Evolutionary conservation across 2,888 invertebrate species (phyloP), one percentile per base, ranked within the genome.

Genomic region (Orthosia gracilis): DNA sequence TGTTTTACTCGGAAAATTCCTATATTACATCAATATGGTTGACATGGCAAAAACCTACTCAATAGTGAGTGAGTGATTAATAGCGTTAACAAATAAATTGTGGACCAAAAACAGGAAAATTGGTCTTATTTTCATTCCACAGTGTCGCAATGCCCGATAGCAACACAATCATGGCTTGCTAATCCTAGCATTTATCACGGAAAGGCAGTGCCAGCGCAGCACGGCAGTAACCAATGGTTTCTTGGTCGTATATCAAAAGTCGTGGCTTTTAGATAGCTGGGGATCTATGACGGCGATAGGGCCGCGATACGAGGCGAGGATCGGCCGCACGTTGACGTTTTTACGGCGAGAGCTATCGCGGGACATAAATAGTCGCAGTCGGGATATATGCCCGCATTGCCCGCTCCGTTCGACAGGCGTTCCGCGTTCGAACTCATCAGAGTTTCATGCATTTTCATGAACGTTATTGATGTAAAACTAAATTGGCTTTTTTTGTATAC

Each of bases 311-410:
- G 89, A 79, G 64, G 79, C 89, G 88, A 88, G 87, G 88, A 86
- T 85, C 88, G 89, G 85, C 89, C 89, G 86, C 88, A 90, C 91
- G 94, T 90, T 93, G 95, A 95, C 94, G 93, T 94, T 94, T 95
- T 95, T 95, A 95, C 91, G 89, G 93, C 91, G 72, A 81, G 82
- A 91, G 93, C 94, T 95, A 95, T 92, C 91, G 89, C 83, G 80
- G 79, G 79, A 89, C 87, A 94, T 94, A 94, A 94, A 95, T 93
- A 91, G 66, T 57, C 45, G 31, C 15, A 91, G 84, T 74, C 75
- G 87, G 90, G 88, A 90, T 91, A 80, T 40, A 40, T 40, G 9
- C 40, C 59, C 55, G 84, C 88, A 86, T 85, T 86, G 40, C 40
- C 80, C 45, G 45, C 59, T 45, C 40, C 83, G 85, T 80, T 84